phyloP scores from a whole-genome alignment of 2,888 invertebrate species.

The Caenorhabditis sulstoni region DNA sequence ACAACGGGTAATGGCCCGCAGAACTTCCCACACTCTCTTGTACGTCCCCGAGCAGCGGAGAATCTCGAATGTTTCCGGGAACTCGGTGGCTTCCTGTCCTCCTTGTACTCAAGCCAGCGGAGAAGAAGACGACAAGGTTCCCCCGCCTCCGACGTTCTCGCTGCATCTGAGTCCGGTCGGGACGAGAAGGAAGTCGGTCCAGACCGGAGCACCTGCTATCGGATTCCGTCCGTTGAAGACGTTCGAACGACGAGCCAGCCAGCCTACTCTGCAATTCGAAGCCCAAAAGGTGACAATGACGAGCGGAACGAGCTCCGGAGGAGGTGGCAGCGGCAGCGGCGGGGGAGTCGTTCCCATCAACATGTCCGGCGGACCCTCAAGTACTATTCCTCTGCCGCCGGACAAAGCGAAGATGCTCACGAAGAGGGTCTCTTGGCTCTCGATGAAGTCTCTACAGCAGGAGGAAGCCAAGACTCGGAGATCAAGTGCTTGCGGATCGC shows the following conservation, averaged over 20 bases:
- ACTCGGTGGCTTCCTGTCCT: conserved; percentile 75
- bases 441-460: conserved; percentile 78
- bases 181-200: conserved; percentile 72
- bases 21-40: conserved; percentile 76
- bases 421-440: conserved; percentile 79
- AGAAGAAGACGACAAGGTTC: conserved; percentile 63
- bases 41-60: conserved; percentile 76
- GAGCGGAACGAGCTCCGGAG: conserved; percentile 46
- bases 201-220: conserved; percentile 78
- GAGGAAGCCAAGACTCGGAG: conserved; percentile 50
- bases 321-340: conserved; percentile 18
- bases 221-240: conserved; percentile 74
- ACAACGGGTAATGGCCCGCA: conserved; percentile 64
- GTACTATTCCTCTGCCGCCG: conserved; percentile 47
- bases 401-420: conserved; percentile 72
- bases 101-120: conserved; percentile 62
- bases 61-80: conserved; percentile 74
- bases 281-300: conserved; percentile 27
- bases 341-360: conserved; percentile 7
- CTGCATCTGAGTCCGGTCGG: conserved; percentile 64
- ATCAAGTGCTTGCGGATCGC: conserved; percentile 53
- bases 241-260: conserved; percentile 77
- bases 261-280: conserved; percentile 71
- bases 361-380: conserved; percentile 20
- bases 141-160: conserved; percentile 53